Base-by-base conservation (phyloP, 2,113 vertebrate species). In the Microtus ochrogaster region DNA sequence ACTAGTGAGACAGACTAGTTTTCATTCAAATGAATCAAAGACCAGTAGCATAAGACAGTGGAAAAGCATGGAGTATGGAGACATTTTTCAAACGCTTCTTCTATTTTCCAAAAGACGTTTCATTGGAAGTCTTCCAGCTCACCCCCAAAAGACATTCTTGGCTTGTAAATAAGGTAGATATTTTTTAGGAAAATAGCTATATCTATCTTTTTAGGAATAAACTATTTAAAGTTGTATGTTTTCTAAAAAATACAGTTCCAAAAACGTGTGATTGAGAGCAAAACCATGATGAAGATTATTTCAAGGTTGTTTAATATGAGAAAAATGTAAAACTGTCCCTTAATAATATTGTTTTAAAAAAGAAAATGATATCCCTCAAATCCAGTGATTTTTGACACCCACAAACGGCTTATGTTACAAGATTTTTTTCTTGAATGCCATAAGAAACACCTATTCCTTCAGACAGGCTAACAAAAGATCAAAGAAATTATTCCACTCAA, bases 31-130 rank as follows among this genome's bases (percentile, higher is more conserved):
- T 66, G 4, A 87, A 87, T 49, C 8, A 77, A 84, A 95, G 72
- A 17, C 16, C 4, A 33, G 0, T 55, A 10, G 4, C 3, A 3
- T 21, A 2, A 44, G 6, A 8, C 52, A n/a, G 16, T 73, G 30
- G 9, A 68, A 72, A 83, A 76, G 2, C 66, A 70, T 4, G 61
- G 26, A 65, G 17, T 7, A 47, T 19, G 7, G 3, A 65, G 30
- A 94, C 3, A 76, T 16, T 93, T 3, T 12, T 7, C 77, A 19
- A 52, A 7, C 61, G 8, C 2, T 26, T 0, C 3, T 19, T 74
- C 30, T 47, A 22, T 78, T 14, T 11, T 83, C 24, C 22, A 49
- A 36, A 68, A 10, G 33, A 21, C 9, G 16, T 70, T 49, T 49
- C 30, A 36, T 4, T n/a, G 49, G 36, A 52, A 4, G 6, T 55